Evolutionary conservation across 1,140 invertebrate genomes (phyloP).

Genomic region (Eriosoma lanigerum): DNA sequence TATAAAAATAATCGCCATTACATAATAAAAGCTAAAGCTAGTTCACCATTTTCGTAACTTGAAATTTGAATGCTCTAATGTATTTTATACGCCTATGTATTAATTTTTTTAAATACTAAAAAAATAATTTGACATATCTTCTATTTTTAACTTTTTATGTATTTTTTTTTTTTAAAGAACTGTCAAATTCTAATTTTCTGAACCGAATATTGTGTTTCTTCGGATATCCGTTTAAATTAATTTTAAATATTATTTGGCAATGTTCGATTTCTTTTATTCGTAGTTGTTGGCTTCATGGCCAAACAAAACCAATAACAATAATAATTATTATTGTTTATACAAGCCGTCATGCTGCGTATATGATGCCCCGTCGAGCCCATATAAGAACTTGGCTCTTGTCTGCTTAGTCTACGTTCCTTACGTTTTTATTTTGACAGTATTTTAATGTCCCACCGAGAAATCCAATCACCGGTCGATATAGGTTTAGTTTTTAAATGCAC

Average conservation of each 20-base stretch:
- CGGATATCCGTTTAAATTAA: conserved; percentile 26
- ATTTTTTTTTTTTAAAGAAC: not conserved
- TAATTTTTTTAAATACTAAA: not conserved
- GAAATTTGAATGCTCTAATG: not conserved
- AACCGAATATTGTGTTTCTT: not conserved
- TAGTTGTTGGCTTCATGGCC: conserved; percentile 10
- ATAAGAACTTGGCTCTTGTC: conserved; percentile 35
- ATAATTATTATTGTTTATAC: conserved; percentile 51
- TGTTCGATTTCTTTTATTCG: not conserved
- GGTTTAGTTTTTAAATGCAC: conserved; percentile 3
- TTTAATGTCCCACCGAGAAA: conserved; percentile 32
- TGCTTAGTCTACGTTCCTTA: not conserved
- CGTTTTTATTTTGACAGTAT: conserved; percentile 43
- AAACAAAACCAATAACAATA: conserved; percentile 51
- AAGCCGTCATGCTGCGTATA: conserved; percentile 42
- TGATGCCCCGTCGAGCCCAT: conserved; percentile 32
- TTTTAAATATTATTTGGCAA: conserved; percentile 43
- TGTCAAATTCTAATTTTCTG: not conserved
- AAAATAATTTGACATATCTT: not conserved
- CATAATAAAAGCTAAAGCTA: not conserved
- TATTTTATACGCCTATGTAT: not conserved
- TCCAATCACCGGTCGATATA: not conserved
- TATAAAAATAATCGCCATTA: not conserved
- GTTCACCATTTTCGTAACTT: not conserved
- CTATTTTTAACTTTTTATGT: conserved; percentile 2